Base-by-base conservation (phyloP, 2,113 vertebrate species). In the Lophura nycthemera region DNA sequence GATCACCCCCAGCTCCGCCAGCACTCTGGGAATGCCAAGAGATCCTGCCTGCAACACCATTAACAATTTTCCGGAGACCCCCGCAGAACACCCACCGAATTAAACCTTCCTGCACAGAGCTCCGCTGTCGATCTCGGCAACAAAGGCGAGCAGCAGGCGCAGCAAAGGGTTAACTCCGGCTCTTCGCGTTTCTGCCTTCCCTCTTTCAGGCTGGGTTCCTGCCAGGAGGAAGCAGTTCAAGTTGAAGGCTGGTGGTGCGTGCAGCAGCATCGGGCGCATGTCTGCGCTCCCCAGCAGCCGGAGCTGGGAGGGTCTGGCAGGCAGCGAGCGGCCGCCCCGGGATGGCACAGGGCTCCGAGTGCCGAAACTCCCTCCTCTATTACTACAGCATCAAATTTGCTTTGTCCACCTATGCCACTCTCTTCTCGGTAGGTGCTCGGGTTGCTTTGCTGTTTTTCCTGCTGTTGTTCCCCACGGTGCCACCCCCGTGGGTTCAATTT, bases 341-440 rank as follows among this genome's bases (percentile, higher is more conserved):
- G 56, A 96, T 97, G 96, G 32, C 90, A 17, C 74, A 4, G 36
- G 21, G 5, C 29, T 38, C 91, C 13, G 7, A 42, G 57, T 83
- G 98, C 86, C 98, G 93, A 60, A 97, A 98, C 79, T 97, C 95
- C 92, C 97, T 93, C 88, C 88, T 96, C 93, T 98, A 97, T 92
- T 99, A 98, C 95, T 99, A 98, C 96, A 97, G 98, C 96, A 95
- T 98, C 94, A 99, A 99, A 95, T 99, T 98, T 59, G 98, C 98
- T 25, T 93, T 99, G 22, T 98, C 98, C 76, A 32, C 98, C 83
- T 99, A 98, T 70, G 98, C 98, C 34, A 98, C 98, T 96, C 93
- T 98, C 38, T 99, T 99, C 85, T 98, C 98, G 98, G 98, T 99
- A 97, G 98, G 98, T 98, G 21, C 66, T 83, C 29, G 7, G 4